phyloP scores from a whole-genome alignment of 2,797 vertebrate species.

The Erpetoichthys calabaricus region DNA sequence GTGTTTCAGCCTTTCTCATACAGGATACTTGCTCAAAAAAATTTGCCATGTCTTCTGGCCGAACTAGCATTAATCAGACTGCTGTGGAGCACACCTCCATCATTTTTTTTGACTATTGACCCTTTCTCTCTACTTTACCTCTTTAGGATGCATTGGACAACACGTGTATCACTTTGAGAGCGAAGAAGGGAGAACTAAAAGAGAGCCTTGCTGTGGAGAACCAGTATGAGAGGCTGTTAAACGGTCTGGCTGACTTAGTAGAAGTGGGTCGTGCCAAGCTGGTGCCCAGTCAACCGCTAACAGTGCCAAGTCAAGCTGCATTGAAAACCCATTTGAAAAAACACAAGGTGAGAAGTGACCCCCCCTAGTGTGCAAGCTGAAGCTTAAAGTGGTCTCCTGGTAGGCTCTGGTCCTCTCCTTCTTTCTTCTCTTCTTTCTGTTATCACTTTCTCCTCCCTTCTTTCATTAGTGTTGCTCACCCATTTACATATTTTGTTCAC shows the following conservation, averaged over 20 bases:
- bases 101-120: background rate
- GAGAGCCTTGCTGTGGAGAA: slow-evolving; percentile 36
- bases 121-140: background rate
- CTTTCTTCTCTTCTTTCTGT: no score
- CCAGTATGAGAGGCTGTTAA: slow-evolving; percentile 45
- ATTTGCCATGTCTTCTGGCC: no score
- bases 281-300: slow-evolving; percentile 20
- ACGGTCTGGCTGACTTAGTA: slow-evolving; percentile 47
- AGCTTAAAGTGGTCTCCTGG: no score
- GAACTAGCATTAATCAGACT: no score
- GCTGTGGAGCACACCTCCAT: no score
- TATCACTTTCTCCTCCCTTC: background rate
- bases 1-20: no score
- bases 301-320: slow-evolving; percentile 34
- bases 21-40: no score
- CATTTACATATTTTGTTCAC: no score
- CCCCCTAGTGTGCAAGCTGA: background rate
- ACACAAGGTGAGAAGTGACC: slow-evolving; percentile 51
- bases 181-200: slow-evolving; percentile 34
- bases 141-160: slow-evolving; percentile 55
- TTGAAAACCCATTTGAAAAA: slow-evolving; percentile 45
- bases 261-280: slow-evolving; percentile 48
- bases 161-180: slow-evolving; percentile 41
- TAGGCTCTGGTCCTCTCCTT: background rate
- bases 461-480: no score